Conservation (phyloP, 2,888 invertebrate species). For the Caenorhabditis doughertyi region DNA sequence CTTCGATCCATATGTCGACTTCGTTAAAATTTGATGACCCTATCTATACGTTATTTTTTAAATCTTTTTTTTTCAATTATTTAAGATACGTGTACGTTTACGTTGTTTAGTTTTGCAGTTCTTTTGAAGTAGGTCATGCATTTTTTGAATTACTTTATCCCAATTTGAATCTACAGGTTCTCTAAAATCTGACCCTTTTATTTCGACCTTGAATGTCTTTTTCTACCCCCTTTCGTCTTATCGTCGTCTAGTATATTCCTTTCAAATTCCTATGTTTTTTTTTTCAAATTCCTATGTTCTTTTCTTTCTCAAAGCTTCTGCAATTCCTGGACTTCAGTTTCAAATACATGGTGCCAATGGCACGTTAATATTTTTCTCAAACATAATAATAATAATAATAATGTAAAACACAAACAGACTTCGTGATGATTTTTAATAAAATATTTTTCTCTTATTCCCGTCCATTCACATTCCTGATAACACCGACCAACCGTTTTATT, state of each 20-base stretch:
- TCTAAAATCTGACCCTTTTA: constrained; percentile 19
- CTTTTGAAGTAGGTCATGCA: not conserved
- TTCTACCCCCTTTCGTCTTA: too few species aligned
- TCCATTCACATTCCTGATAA: constrained; percentile 35
- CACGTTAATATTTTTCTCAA: constrained; percentile 43
- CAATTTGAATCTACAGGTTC: not conserved
- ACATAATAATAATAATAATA: not conserved
- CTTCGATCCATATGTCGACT: constrained; percentile 63
- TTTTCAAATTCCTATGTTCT: not conserved
- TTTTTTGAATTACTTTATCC: not conserved
- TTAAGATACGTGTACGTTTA: constrained; percentile 49
- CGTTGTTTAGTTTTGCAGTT: constrained; percentile 6
- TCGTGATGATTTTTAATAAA: constrained; percentile 26
- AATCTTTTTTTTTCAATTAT: not conserved
- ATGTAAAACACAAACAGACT: not conserved
- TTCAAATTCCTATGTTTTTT: not conserved
- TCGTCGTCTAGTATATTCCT: too few species aligned
- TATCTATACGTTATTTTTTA: constrained; percentile 1
- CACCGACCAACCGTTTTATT: not conserved
- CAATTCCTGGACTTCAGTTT: not conserved
- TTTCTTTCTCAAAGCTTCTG: not conserved
- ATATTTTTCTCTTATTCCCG: constrained; percentile 2
- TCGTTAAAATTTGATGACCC: constrained; percentile 23
- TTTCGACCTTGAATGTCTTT: constrained; percentile 14
- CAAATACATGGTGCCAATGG: constrained; percentile 46